Percentiles rank a stretch among this genome's conserved stretches.
Evolutionary conservation across 1,140 invertebrate species (phyloP).

Genomic region (Mamestra configurata): DNA sequence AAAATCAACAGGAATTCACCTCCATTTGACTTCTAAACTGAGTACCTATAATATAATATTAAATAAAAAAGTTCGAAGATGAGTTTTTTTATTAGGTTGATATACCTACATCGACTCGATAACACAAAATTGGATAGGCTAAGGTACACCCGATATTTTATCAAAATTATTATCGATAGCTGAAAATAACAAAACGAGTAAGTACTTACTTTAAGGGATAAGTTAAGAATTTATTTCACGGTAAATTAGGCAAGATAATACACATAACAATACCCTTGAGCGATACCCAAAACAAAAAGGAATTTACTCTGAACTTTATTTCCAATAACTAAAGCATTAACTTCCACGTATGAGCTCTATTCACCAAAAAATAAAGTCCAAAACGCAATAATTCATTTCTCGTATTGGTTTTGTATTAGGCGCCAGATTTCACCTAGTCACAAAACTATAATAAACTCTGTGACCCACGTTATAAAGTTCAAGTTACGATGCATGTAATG

Average conservation of each 20-base stretch:
- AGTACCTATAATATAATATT: too few species aligned
- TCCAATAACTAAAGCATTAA: not conserved
- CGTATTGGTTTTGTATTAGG: conserved; percentile 9
- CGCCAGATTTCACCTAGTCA: not conserved
- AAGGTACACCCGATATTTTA: not conserved
- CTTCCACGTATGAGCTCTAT: not conserved
- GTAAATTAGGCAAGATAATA: conserved; percentile 5
- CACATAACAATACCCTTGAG: conserved; percentile 10
- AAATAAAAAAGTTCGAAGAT: too few species aligned
- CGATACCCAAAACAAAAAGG: not conserved
- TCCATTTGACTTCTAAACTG: too few species aligned
- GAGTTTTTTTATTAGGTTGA: too few species aligned
- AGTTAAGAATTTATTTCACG: conserved; percentile 2
- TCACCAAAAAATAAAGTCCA: not conserved
- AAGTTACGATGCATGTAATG: not conserved
- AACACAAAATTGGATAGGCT: too few species aligned
- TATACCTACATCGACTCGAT: too few species aligned
- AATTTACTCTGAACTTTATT: not conserved
- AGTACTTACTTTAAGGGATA: not conserved
- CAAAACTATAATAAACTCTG: conserved; percentile 11
- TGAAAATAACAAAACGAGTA: not conserved
- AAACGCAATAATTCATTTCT: not conserved
- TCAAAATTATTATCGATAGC: not conserved
- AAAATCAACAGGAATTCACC: too few species aligned
- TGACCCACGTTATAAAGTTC: not conserved